Evolutionary conservation across 2,888 invertebrate species (phyloP).

Genomic region (Galeopsomyia nigrocyanea): DNA sequence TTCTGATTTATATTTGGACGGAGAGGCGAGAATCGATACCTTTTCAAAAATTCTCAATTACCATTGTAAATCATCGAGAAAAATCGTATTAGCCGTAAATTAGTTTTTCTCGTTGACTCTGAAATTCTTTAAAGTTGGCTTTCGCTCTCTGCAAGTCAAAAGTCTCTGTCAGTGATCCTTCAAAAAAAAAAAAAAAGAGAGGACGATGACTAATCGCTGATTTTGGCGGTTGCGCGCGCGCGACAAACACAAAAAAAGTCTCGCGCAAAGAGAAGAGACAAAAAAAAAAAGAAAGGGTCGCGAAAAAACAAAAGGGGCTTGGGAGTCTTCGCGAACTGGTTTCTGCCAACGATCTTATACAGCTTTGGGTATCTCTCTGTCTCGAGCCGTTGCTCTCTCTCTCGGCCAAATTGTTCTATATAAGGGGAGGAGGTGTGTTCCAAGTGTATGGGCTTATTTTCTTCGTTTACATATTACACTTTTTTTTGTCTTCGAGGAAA

Average conservation of each 20-base stretch:
- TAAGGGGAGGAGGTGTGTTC: conserved; percentile 15
- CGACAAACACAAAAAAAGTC: conserved; percentile 7
- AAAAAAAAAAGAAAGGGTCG: conserved; percentile 40
- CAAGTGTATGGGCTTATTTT: not conserved
- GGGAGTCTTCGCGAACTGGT: conserved; percentile 33
- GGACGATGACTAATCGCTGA: conserved; percentile 33
- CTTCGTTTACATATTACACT: not conserved
- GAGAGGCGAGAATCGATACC: too few relatives aligned
- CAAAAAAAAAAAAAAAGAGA: too few relatives aligned
- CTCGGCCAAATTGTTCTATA: not conserved
- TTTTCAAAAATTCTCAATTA: too few relatives aligned
- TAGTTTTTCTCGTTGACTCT: too few relatives aligned
- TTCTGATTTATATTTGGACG: too few relatives aligned
- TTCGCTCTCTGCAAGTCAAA: conserved; percentile 2
- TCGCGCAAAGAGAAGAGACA: not conserved
- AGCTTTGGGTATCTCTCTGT: not conserved
- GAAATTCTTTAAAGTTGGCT: not conserved
- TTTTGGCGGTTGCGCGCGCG: conserved; percentile 30
- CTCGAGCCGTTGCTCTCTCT: conserved; percentile 1
- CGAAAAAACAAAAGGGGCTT: conserved; percentile 32
- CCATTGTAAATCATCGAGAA: too few relatives aligned
- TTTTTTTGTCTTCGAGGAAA: not conserved
- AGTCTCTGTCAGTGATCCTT: conserved; percentile 13
- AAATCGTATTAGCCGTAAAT: too few relatives aligned
- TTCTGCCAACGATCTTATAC: conserved; percentile 30